phyloP scores from a whole-genome alignment of 1,140 invertebrate species.

The Sitophilus oryzae region DNA sequence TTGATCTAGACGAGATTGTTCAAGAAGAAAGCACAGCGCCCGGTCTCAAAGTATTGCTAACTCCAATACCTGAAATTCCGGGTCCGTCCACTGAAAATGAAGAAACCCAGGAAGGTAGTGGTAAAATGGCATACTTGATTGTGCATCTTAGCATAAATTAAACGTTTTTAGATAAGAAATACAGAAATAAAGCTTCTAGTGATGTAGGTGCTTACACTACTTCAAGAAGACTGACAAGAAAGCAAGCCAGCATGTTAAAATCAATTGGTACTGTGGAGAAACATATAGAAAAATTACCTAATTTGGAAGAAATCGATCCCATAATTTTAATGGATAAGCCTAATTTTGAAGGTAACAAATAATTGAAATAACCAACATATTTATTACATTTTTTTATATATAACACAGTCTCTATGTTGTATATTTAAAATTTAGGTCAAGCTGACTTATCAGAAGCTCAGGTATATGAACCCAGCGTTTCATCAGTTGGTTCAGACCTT shows the following conservation, averaged over 20 bases:
- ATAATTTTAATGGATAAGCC: slow-evolving; percentile 24
- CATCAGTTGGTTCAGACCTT: slow-evolving; percentile 7
- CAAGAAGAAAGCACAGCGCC: background rate
- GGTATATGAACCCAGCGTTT: slow-evolving; percentile 13
- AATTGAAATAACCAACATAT: no score
- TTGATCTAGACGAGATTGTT: slow-evolving; percentile 4
- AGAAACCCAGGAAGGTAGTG: background rate
- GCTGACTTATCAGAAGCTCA: slow-evolving; percentile 21
- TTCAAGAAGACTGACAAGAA: slow-evolving; percentile 26
- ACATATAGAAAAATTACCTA: background rate
- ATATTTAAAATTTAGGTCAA: slow-evolving; percentile 16
- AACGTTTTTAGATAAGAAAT: background rate
- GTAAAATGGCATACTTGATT: no score
- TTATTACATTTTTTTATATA: no score
- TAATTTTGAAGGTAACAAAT: slow-evolving; percentile 23
- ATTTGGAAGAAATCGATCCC: slow-evolving; percentile 23
- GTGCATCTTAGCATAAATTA: background rate
- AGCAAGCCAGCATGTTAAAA: slow-evolving; percentile 23
- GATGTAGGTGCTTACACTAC: slow-evolving; percentile 21
- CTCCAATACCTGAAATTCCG: slow-evolving; percentile 4
- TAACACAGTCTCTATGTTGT: no score
- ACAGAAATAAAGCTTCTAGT: slow-evolving; percentile 4
- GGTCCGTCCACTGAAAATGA: slow-evolving; percentile 4
- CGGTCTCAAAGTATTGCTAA: slow-evolving; percentile 1
- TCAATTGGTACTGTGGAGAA: background rate